Base-by-base conservation (phyloP, 2,797 vertebrate genomes). In the Odontamblyopus rebecca region DNA sequence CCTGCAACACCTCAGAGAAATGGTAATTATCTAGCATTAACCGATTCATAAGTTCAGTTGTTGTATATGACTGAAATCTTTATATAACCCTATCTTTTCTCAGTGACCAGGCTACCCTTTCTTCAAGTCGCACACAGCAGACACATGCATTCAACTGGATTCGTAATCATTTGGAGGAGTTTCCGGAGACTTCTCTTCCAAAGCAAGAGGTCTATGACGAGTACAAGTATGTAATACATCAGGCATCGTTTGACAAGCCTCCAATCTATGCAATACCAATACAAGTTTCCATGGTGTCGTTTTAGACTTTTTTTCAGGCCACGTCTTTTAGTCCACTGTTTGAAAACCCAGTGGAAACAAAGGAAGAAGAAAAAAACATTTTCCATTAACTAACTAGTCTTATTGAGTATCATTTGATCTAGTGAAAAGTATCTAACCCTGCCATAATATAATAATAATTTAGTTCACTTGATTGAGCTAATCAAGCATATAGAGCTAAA, bases 201-300 rank as follows among this genome's bases (percentile, higher is more conserved):
- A 99, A 99, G 86, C 97, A 99, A 92, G 97, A 99, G 83, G 98
- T 99, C 78, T 98, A 99, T 48, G 97, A 99, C 79, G 98, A 99
- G 82, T 99, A 99, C 93, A 99, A 99, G 98, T 99, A 99, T 98
- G 98, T 99, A 92, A 90, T 94, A n/a, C n/a, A n/a, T n/a, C 19
- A 13, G 56, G 56, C 23, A 59, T 13, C 5, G 1, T 29, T 59
- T 59, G 6, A 48, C 13, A 3, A 48, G 5, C 51, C 16, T 54
- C 2, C 18, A 54, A 6, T 6, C 18, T 54, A 54, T 6, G 2
- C 16, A 53, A 53, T 53, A 53, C 5, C 51, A 18, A 53, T 18
- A 48, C 44, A 48, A 4, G 12, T 48, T 48, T 15, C 44, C 44
- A 15, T 48, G 2, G 13, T 48, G 3, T 48, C 4, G 13, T 48